Base-by-base conservation (phyloP, 2,113 vertebrate genomes). In the Oceanites oceanicus region DNA sequence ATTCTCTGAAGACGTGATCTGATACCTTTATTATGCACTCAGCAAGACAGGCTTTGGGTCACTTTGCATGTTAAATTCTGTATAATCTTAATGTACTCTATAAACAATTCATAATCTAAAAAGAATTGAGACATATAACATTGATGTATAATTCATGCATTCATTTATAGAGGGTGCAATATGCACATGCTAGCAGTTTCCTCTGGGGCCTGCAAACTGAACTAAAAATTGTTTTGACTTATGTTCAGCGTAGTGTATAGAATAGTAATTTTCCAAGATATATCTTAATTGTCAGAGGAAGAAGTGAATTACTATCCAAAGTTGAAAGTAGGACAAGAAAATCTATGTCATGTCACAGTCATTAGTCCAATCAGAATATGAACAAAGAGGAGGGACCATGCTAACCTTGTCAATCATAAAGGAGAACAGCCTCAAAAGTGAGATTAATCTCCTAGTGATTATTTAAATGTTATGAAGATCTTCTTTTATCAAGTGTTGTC, bases 81-180 rank as follows among this genome's bases (percentile, higher is more conserved):
- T 75, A 29, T 87, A 77, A 68, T 93, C 47, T 80, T 73, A 93
- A 72, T 89, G 58, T 47, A 53, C 49, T 94, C 52, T 63, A 73
- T 93, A 86, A 96, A 81, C 83, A 92, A 71, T 66, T 36, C 67
- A 86, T 96, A 88, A 96, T 94, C 86, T 96, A 65, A 81, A 95
- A 95, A 71, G 83, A 93, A 95, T 90, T 76, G 79, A 93, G 86
- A 78, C 3, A 6, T 80, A 83, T 75, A 94, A 66, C 0, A 1
- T 42, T 91, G 68, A 91, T 96, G 47, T 95, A 89, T 94, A 97
- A 94, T 97, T 97, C 88, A 96, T 94, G 47, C 30, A 30, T 86
- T 95, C 83, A 23, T 96, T 95, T 96, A 96, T 40, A 91, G 62
- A 76, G 67, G 44, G 73, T 87, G 55, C 81, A 94, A 89, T 93